These are phyloP conservation scores for Cataglyphis altisquamis DNA, from an alignment of 2,888 invertebrate species.

Conservation along the genomic window DNA sequence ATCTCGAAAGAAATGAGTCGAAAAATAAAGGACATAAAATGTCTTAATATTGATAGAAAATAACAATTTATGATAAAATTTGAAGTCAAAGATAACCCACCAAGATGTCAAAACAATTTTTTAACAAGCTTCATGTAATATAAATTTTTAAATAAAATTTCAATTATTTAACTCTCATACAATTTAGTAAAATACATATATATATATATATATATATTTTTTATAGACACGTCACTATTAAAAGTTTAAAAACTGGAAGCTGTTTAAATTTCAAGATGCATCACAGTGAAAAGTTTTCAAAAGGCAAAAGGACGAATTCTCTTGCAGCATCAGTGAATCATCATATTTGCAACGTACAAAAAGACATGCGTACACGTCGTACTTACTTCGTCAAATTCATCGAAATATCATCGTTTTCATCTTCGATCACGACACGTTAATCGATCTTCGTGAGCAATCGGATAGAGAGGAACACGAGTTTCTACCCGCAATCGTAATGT, in stretches of 20 bases:
- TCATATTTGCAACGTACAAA: slow-evolving; percentile 29
- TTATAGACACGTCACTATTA: neutral
- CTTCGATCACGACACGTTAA: slow-evolving; percentile 51
- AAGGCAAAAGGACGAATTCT: slow-evolving; percentile 1
- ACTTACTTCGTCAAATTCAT: slow-evolving; percentile 59
- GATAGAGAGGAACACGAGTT: slow-evolving; percentile 51
- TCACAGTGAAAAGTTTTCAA: neutral
- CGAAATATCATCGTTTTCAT: slow-evolving; percentile 50
- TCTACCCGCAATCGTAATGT: slow-evolving; percentile 25
- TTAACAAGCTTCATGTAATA: neutral
- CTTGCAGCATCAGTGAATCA: slow-evolving; percentile 26
- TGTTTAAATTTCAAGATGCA: slow-evolving; percentile 17
- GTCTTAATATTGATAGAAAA: neutral
- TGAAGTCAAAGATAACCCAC: neutral
- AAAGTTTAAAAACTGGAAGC: neutral
- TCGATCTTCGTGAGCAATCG: slow-evolving; percentile 56
- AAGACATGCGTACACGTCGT: slow-evolving; percentile 26
- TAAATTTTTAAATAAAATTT: neutral
- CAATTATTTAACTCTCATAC: neutral
- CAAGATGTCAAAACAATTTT: neutral
- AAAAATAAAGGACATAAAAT: neutral
- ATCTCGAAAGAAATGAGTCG: neutral
- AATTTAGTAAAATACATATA: neutral
- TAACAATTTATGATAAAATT: neutral
- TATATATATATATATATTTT: neutral